Percentiles rank a stretch among this genome's conserved stretches.
These are phyloP conservation scores for Aplysina aerophoba DNA, from an alignment of 37 sponge, comb jelly and placozoan species.

Conservation along the genomic window DNA sequence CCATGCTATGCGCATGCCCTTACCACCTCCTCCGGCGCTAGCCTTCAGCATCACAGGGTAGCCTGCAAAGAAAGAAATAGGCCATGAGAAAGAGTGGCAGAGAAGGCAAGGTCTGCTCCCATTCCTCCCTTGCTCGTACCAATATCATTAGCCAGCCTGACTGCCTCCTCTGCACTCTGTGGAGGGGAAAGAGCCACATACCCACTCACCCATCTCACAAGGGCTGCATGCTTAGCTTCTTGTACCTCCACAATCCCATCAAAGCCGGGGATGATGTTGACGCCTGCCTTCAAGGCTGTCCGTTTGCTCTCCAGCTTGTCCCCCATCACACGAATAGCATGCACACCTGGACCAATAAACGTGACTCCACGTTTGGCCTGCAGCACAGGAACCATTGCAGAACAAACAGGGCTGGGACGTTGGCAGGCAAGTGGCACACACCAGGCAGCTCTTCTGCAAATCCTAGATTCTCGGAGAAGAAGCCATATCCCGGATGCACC, in stretches of 20 bases:
- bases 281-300: slow-evolving; percentile 81
- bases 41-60: slow-evolving; percentile 99
- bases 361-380: slow-evolving; percentile 67
- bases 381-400: not conserved
- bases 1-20: slow-evolving; percentile 98
- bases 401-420: not conserved
- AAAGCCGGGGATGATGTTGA: slow-evolving; percentile 96
- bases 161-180: slow-evolving; percentile 79
- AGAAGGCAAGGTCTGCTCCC: not conserved
- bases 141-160: slow-evolving; percentile 88
- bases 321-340: slow-evolving; percentile 95
- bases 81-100: not conserved
- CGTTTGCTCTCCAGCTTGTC: slow-evolving; percentile 96
- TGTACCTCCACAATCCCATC: slow-evolving; percentile 90
- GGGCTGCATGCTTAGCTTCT: not conserved
- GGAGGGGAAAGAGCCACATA: not conserved
- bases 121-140: slow-evolving; percentile 42
- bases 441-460: slow-evolving; percentile 86
- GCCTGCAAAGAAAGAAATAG: slow-evolving; percentile 37
- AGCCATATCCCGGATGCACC: slow-evolving; percentile 96
- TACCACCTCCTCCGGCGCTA: slow-evolving; percentile 99
- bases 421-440: not conserved
- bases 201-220: not conserved
- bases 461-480: slow-evolving; percentile 72
- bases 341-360: slow-evolving; percentile 90